Conservation (phyloP, 2,888 invertebrate species). For the Brachycybe producta region DNA sequence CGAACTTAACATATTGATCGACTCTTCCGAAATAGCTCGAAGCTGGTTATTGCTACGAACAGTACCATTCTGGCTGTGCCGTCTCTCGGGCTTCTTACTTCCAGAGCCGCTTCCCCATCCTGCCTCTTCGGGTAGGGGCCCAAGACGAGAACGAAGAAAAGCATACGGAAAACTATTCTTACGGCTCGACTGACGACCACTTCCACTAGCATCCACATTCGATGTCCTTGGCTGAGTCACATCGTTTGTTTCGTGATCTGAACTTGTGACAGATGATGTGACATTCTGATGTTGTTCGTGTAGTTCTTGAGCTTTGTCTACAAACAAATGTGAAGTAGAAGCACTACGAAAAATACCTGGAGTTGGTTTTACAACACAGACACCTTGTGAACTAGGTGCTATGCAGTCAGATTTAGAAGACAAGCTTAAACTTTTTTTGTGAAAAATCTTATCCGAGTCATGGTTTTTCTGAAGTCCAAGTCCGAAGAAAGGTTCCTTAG, state of each 20-base stretch:
- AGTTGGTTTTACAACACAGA: background rate
- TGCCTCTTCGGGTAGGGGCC: conserved; percentile 60
- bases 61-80: conserved; percentile 13
- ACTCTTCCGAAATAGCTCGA: conserved; percentile 8
- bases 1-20: conserved; percentile 11
- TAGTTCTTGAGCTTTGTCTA: too few relatives aligned
- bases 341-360: conserved; percentile 13
- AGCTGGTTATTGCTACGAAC: conserved; percentile 8
- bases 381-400: background rate
- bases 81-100: conserved; percentile 7
- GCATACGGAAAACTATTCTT: conserved; percentile 58
- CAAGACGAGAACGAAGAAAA: conserved; percentile 58
- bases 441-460: background rate
- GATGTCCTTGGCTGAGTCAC: too few relatives aligned
- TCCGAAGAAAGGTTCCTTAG: conserved; percentile 33
- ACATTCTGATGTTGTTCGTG: too few relatives aligned
- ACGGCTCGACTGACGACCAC: conserved; percentile 18
- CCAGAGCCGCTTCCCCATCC: conserved; percentile 25
- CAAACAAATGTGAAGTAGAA: conserved; percentile 12
- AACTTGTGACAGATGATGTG: too few relatives aligned
- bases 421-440: background rate
- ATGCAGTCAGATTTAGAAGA: background rate
- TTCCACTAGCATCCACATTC: too few relatives aligned
- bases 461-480: background rate
- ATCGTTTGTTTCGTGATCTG: too few relatives aligned